Percentiles rank a stretch among this genome's conserved stretches.
Evolutionary conservation across 92 coral and sea anemone genomes (phyloP).

Genomic region (Metridium senile): DNA sequence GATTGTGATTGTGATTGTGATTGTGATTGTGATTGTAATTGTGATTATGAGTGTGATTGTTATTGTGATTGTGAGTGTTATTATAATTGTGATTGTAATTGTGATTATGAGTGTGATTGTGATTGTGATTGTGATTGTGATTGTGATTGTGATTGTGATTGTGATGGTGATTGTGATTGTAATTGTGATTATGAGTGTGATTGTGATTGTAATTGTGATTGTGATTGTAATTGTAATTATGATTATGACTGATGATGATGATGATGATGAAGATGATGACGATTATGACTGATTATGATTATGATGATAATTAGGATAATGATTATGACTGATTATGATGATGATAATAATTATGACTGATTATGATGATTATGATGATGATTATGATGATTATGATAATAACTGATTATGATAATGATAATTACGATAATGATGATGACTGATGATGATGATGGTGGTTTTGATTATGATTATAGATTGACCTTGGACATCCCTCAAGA

Average conservation of each 20-base stretch:
- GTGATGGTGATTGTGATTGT: background rate
- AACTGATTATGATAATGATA: background rate
- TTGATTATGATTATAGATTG: slow-evolving; percentile 31
- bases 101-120: background rate
- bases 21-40: no score
- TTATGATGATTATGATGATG: background rate
- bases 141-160: background rate
- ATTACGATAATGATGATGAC: background rate
- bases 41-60: no score
- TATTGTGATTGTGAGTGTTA: no score
- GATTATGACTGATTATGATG: background rate
- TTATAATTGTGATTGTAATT: background rate
- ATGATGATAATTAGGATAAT: background rate
- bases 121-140: background rate
- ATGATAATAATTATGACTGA: background rate
- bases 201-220: background rate
- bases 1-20: background rate
- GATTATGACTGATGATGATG: background rate
- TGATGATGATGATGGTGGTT: background rate
- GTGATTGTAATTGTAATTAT: background rate
- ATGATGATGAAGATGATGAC: background rate
- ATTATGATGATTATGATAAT: background rate
- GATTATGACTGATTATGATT: background rate
- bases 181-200: background rate
- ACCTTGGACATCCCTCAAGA: slow-evolving; percentile 48